phyloP scores from a whole-genome alignment of 2,797 vertebrate genomes.

The Fundulus diaphanus region DNA sequence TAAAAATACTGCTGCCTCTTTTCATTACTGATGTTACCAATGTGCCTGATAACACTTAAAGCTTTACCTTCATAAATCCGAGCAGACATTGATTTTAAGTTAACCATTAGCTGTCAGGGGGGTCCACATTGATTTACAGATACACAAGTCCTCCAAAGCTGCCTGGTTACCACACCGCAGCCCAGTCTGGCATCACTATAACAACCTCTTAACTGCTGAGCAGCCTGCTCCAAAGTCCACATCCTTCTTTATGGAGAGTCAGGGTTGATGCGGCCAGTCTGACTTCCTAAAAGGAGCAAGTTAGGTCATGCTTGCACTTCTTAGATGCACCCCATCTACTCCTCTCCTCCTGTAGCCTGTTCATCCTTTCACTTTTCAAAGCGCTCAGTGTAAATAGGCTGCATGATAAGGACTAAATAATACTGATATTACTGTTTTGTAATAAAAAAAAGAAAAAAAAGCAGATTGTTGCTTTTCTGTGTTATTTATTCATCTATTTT shows the following conservation, averaged over 20 bases:
- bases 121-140: constrained; percentile 20
- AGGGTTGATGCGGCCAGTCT: not conserved
- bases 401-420: not conserved
- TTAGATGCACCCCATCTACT: no score
- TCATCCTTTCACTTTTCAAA: not conserved
- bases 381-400: not conserved
- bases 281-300: not conserved
- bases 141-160: constrained; percentile 44
- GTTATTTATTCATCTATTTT: no score
- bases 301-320: not conserved
- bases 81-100: constrained; percentile 50
- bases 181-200: constrained; percentile 26
- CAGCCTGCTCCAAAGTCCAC: constrained; percentile 49
- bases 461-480: no score
- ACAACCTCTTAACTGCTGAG: constrained; percentile 33
- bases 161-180: constrained; percentile 50
- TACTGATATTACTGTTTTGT: not conserved
- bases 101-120: constrained; percentile 67
- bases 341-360: not conserved
- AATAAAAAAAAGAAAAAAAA: no score
- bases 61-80: constrained; percentile 12
- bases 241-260: constrained; percentile 12
- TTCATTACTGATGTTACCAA: not conserved
- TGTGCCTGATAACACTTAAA: not conserved
- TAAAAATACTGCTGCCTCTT: not conserved